These are phyloP conservation scores for Odontamblyopus lacepedii DNA, from an alignment of 2,797 vertebrate species.

Conservation along the genomic window DNA sequence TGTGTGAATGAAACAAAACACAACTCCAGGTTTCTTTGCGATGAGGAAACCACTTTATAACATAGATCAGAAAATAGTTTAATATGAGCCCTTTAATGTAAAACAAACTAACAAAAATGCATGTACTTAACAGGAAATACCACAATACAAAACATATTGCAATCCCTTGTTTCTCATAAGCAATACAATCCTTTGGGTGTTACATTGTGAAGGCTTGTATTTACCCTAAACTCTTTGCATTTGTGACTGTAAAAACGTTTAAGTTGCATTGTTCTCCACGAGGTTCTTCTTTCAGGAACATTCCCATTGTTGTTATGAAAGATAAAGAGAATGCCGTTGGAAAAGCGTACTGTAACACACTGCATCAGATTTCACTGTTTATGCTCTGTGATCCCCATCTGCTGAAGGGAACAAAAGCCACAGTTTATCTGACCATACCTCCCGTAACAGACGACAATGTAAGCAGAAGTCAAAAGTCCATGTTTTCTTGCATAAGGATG, in stretches of 20 bases:
- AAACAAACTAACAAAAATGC: background rate
- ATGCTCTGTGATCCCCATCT: background rate
- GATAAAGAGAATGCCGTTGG: background rate
- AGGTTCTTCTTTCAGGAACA: background rate
- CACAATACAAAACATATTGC: background rate
- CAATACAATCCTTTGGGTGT: background rate
- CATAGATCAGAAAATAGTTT: no score
- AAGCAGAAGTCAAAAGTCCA: background rate
- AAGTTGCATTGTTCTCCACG: background rate
- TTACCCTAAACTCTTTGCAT: background rate
- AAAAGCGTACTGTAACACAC: background rate
- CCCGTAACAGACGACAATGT: background rate
- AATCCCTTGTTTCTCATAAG: background rate
- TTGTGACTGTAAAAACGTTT: background rate
- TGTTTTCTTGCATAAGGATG: no score
- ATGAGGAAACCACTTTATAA: no score
- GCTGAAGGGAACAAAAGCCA: background rate
- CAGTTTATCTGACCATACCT: background rate
- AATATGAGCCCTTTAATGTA: background rate
- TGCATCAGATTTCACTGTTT: constrained; percentile 9
- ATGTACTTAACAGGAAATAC: background rate
- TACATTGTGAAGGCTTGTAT: background rate
- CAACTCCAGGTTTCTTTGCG: no score
- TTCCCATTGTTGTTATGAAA: background rate
- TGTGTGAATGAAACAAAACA: no score